Evolutionary conservation across 1,140 invertebrate genomes (phyloP).

Genomic region (Potamilus streckersoni): DNA sequence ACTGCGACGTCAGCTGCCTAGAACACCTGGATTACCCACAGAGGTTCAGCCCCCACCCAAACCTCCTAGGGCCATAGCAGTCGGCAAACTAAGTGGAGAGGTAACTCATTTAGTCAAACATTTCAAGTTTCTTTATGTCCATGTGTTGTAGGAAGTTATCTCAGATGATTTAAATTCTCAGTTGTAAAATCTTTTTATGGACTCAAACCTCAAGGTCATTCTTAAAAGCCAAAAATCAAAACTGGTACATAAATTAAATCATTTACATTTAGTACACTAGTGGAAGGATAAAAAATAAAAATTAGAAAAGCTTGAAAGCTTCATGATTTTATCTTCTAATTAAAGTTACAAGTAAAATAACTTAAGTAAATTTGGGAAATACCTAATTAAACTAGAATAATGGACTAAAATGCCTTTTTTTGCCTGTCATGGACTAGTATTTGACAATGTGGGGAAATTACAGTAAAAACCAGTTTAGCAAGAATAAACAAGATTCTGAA

Average conservation of each 20-base stretch:
- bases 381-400: too few species aligned
- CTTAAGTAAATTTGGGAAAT: too few species aligned
- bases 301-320: background rate
- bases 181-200: background rate
- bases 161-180: too few species aligned
- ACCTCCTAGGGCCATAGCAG: conserved; percentile 22
- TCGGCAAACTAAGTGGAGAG: background rate
- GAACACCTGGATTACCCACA: conserved; percentile 37
- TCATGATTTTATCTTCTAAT: background rate
- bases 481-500: background rate
- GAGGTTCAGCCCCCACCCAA: conserved; percentile 40
- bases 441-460: background rate
- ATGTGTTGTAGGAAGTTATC: background rate
- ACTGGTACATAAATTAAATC: background rate
- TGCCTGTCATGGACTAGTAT: background rate
- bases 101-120: background rate
- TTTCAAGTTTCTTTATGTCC: background rate
- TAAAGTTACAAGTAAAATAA: background rate
- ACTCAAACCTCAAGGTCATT: background rate
- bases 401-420: too few species aligned
- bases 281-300: background rate
- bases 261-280: background rate
- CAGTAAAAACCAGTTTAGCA: background rate
- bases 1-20: conserved; percentile 36
- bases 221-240: conserved; percentile 1